Conservation (phyloP, 2,113 vertebrate genomes). For the Pluvianellus socialis region DNA sequence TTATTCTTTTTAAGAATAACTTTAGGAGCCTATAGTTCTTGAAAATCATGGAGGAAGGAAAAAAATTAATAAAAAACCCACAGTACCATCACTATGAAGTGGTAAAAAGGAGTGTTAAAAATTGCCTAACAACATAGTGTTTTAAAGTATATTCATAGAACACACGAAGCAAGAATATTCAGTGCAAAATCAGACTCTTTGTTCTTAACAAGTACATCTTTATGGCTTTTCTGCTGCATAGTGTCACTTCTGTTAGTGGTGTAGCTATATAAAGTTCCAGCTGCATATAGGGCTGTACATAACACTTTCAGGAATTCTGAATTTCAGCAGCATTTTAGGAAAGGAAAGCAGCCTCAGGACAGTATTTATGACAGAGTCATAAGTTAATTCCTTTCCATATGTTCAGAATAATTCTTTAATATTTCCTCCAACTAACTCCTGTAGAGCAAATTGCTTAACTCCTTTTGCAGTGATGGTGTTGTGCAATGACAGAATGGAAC, state of each 20-base stretch:
- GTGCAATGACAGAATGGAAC: neutral
- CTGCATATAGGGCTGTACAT: neutral
- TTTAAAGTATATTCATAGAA: constrained; percentile 23
- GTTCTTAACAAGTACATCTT: neutral
- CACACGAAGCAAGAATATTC: neutral
- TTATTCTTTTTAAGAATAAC: neutral
- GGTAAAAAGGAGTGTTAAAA: constrained; percentile 3
- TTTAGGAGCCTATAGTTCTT: neutral
- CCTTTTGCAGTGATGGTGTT: neutral
- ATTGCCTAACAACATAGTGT: neutral
- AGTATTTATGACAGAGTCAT: neutral
- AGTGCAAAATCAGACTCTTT: neutral
- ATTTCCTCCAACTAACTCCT: neutral
- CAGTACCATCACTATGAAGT: neutral
- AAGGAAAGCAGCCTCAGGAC: neutral
- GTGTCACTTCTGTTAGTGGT: neutral
- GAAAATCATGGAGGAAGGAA: neutral
- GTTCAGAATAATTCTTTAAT: neutral
- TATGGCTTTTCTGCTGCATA: neutral
- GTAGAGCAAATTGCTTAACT: neutral
- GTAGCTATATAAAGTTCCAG: neutral
- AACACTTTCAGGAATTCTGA: neutral
- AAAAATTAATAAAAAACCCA: neutral
- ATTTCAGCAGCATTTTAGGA: neutral
- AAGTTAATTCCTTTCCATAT: neutral